Evolutionary conservation across 1,140 invertebrate species (phyloP).

Genomic region (Drosophila miranda): DNA sequence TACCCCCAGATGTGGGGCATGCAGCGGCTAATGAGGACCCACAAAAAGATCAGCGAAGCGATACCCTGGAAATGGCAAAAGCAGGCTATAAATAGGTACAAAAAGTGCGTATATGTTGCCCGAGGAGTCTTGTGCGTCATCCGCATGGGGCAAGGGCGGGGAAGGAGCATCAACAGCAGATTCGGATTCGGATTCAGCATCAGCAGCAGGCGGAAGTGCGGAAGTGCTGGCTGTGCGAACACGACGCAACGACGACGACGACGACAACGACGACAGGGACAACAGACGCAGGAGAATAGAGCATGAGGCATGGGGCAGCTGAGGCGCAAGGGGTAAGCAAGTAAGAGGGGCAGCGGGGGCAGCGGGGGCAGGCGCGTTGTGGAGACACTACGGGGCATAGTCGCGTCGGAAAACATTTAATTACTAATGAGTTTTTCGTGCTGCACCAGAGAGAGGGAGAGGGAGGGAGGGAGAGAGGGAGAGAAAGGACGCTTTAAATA

Average conservation of each 20-base stretch:
- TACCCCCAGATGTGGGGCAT: too few species aligned
- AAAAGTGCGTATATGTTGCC: constrained; percentile 70
- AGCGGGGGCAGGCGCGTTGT: constrained; percentile 16
- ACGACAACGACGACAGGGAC: constrained; percentile 30
- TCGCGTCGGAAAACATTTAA: constrained; percentile 75
- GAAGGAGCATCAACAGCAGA: constrained; percentile 30
- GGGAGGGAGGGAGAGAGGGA: too few species aligned
- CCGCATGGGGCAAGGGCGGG: background rate
- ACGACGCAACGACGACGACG: constrained; percentile 52
- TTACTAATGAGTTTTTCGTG: constrained; percentile 77
- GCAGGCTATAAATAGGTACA: constrained; percentile 25
- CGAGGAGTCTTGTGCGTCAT: constrained; percentile 26
- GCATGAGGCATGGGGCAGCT: background rate
- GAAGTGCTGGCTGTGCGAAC: constrained; percentile 73
- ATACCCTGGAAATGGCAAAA: background rate
- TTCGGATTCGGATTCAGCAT: constrained; percentile 42
- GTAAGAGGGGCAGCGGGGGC: constrained; percentile 20
- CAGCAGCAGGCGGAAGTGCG: constrained; percentile 56
- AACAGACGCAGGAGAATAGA: constrained; percentile 6
- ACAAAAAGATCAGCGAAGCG: too few species aligned
- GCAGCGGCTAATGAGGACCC: too few species aligned
- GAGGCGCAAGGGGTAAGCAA: background rate
- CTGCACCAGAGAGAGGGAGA: constrained; percentile 25
- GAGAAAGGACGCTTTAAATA: constrained; percentile 22
- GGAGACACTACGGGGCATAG: constrained; percentile 72